Evolutionary conservation across 2,888 invertebrate genomes (phyloP).

Genomic region (Euplagia quadripunctaria): DNA sequence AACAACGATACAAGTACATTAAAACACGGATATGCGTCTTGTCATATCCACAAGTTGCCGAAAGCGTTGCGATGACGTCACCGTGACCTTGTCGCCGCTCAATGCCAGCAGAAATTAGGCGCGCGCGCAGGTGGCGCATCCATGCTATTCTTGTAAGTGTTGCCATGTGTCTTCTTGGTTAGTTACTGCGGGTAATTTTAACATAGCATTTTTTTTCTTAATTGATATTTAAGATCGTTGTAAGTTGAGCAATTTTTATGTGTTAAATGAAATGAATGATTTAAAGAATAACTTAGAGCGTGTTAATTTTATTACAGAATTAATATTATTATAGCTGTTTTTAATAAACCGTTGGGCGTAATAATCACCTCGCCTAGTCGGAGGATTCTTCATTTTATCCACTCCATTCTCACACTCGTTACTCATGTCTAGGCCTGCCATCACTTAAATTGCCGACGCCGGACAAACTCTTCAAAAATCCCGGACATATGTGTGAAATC

Average conservation of each 20-base stretch:
- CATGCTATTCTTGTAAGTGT: conserved; percentile 64
- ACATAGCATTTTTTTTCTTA: not conserved
- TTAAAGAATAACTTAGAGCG: not conserved
- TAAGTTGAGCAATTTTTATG: too few species aligned
- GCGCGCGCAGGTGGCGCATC: conserved; percentile 61
- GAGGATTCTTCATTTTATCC: too few species aligned
- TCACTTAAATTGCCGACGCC: too few species aligned
- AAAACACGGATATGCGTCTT: conserved; percentile 62
- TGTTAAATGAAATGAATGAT: not conserved
- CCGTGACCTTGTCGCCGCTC: conserved; percentile 79
- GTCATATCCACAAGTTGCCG: conserved; percentile 53
- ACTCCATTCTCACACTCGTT: too few species aligned
- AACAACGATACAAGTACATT: conserved; percentile 29
- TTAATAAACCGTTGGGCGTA: too few species aligned
- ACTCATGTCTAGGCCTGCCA: too few species aligned
- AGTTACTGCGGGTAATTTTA: conserved; percentile 6
- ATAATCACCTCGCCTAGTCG: too few species aligned
- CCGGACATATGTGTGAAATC: too few species aligned
- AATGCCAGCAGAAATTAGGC: conserved; percentile 82
- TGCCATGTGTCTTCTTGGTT: conserved; percentile 42
- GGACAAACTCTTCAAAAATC: too few species aligned
- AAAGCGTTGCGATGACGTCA: conserved; percentile 74
- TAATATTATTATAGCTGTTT: too few species aligned
- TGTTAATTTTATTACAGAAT: too few species aligned
- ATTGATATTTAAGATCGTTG: not conserved